A percentile compares a stretch with the other conserved stretches of the same genome.
Evolutionary conservation across 2,113 vertebrate species (phyloP).

Genomic region (Pedionomus torquatus): DNA sequence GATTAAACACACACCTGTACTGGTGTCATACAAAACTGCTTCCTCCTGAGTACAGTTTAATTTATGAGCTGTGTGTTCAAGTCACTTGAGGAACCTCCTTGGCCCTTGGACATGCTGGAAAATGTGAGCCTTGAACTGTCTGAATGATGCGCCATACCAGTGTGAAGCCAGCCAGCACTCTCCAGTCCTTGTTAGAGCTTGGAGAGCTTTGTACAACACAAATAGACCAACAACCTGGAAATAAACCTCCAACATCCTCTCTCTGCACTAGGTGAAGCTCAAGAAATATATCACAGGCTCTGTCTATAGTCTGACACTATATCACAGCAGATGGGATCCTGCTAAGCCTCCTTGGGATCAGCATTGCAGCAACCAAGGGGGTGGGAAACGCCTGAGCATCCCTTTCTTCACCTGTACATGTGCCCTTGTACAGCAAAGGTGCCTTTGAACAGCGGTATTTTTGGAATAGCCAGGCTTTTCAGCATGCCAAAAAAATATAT

Average conservation of each 20-base stretch:
- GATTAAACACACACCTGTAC: not conserved
- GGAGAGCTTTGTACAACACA: not conserved
- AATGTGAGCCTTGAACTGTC: not conserved
- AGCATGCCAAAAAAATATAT: not conserved
- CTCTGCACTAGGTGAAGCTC: not conserved
- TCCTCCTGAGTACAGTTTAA: not conserved
- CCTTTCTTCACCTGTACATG: not conserved
- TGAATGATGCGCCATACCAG: not conserved
- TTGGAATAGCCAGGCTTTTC: not conserved
- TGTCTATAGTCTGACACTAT: slow-evolving; percentile 12
- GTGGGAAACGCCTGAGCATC: not conserved
- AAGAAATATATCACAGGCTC: not conserved
- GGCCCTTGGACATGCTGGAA: not conserved
- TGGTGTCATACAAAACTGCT: not conserved
- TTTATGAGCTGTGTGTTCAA: not conserved
- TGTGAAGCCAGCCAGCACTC: not conserved
- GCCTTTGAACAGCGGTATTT: not conserved
- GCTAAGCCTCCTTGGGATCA: slow-evolving; percentile 10
- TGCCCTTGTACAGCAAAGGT: not conserved
- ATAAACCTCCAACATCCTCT: slow-evolving; percentile 3
- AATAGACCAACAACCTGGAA: not conserved
- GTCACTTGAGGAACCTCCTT: not conserved
- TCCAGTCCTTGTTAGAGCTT: not conserved
- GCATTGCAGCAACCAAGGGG: not conserved
- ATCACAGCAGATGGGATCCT: slow-evolving; percentile 45